A percentile compares a stretch with the other conserved stretches of the same genome.
These are phyloP conservation scores for Drosophila gunungcola DNA, from an alignment of 1,140 invertebrate species.

Conservation along the genomic window DNA sequence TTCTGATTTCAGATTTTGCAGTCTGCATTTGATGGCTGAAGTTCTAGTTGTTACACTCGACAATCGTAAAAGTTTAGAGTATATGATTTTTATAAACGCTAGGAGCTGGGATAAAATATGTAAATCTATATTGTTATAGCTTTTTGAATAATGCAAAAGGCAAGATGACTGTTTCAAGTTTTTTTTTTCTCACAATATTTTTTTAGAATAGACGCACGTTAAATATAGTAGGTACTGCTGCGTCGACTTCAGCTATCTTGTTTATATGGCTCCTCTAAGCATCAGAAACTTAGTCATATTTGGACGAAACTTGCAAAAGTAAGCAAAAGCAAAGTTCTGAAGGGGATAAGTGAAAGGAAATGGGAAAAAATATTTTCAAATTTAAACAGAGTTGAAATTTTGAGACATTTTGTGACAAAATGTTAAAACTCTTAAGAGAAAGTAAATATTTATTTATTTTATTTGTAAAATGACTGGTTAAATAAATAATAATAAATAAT, in stretches of 20 bases:
- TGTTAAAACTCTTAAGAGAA: neutral
- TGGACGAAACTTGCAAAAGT: constrained; percentile 22
- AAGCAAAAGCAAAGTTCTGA: constrained; percentile 37
- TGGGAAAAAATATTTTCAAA: constrained; percentile 6
- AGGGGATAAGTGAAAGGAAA: constrained; percentile 7
- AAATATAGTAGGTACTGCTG: constrained; percentile 3
- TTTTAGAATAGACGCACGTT: neutral
- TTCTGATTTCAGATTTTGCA: constrained; percentile 44
- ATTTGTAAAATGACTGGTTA: too few relatives aligned
- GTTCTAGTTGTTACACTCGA: constrained; percentile 16
- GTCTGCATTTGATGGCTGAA: constrained; percentile 45
- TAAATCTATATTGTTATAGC: neutral
- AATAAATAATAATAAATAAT: too few relatives aligned
- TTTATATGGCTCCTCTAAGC: constrained; percentile 24
- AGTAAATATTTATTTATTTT: too few relatives aligned
- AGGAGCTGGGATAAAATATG: neutral
- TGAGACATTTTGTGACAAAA: too few relatives aligned
- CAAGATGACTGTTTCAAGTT: too few relatives aligned
- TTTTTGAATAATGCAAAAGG: neutral
- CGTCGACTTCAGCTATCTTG: neutral
- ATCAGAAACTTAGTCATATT: constrained; percentile 36
- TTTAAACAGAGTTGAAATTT: neutral
- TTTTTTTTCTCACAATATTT: neutral
- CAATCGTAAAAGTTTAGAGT: neutral
- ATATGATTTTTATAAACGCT: neutral